These are phyloP conservation scores for Sus scrofa DNA, from an alignment of 2,113 vertebrate species.

Conservation along the genomic window T2T-Sscrofa CM000817.6:127183001-127183500, in stretches of 20 bases:
- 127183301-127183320: not conserved
- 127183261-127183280: not conserved
- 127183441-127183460: not conserved
- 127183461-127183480: not conserved
- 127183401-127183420: not conserved
- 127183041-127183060: constrained; percentile 50
- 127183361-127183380: not conserved
- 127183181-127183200: not conserved
- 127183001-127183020: constrained; percentile 70
- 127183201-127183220: constrained; percentile 16
- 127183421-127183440: not conserved
- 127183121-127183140: constrained; percentile 61
- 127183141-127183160: constrained; percentile 73
- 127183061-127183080: constrained; percentile 75
- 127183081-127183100: constrained; percentile 79
- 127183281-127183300: not conserved
- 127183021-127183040: constrained; percentile 70
- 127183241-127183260: not conserved
- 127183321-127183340: not conserved
- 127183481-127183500: not conserved
- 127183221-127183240: not conserved
- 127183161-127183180: constrained; percentile 44
- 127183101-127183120: constrained; percentile 78
- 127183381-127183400: not conserved
- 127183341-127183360: not conserved